Evolutionary conservation across 2,113 vertebrate species (phyloP).

Genomic region (Ascaphus truei): DNA sequence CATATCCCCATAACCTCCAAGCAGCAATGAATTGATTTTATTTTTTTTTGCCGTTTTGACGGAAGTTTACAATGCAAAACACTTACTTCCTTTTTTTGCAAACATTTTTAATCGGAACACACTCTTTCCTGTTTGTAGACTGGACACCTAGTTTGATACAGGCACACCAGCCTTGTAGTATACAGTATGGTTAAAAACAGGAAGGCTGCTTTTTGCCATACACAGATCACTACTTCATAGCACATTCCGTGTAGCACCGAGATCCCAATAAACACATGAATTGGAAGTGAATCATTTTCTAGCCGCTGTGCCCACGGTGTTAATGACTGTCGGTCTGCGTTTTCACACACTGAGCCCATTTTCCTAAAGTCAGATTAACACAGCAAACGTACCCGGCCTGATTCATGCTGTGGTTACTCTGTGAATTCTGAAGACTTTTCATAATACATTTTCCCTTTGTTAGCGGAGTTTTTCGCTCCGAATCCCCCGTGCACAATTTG

Average conservation of each 20-base stretch:
- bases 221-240: not conserved
- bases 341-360: constrained; percentile 5
- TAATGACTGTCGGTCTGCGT: not conserved
- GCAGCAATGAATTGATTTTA: no score
- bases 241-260: not conserved
- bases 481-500: constrained; percentile 3
- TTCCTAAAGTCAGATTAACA: constrained; percentile 21
- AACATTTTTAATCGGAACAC: no score
- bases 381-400: constrained; percentile 6
- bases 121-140: no score
- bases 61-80: no score
- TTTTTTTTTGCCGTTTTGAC: no score
- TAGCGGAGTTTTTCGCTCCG: not conserved
- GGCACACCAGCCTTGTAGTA: no score
- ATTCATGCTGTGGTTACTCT: constrained; percentile 9
- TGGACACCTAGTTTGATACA: no score
- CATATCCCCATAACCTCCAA: no score
- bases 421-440: not conserved
- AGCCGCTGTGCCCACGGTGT: not conserved
- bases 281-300: constrained; percentile 24
- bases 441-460: constrained; percentile 20
- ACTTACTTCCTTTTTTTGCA: no score
- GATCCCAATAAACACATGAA: not conserved
- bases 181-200: no score
- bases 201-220: not conserved